These are phyloP conservation scores for Paguma larvata DNA, from an alignment of 2,797 vertebrate genomes.

Conservation along the genomic window DNA sequence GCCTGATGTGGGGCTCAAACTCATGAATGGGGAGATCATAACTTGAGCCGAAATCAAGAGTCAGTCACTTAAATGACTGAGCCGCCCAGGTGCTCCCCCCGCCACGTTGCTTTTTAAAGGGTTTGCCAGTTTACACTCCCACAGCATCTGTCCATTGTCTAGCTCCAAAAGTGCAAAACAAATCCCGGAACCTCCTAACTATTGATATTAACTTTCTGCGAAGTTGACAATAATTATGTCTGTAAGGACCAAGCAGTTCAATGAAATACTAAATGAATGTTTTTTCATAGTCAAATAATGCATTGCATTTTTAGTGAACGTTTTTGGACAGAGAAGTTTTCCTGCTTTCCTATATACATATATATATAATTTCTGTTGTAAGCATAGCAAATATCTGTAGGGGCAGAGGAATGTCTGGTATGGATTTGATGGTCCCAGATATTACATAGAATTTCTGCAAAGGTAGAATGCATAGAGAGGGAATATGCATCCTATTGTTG, in stretches of 20 bases:
- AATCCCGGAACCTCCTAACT: constrained; percentile 32
- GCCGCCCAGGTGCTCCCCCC: no score
- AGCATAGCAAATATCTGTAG: background rate
- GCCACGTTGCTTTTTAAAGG: background rate
- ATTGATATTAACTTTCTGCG: constrained; percentile 47
- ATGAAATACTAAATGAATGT: background rate
- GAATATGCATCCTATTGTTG: background rate
- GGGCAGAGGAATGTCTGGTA: background rate
- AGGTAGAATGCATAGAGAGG: background rate
- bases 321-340: constrained; percentile 1
- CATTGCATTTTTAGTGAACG: constrained; percentile 39
- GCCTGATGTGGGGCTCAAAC: no score
- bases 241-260: constrained; percentile 33
- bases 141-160: background rate
- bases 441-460: background rate
- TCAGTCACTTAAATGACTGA: no score
- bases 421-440: background rate
- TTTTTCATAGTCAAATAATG: constrained; percentile 4
- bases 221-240: background rate
- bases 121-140: constrained; percentile 3
- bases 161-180: constrained; percentile 38
- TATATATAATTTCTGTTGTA: constrained; percentile 16
- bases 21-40: no score
- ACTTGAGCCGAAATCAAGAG: no score
- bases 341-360: background rate